These are phyloP conservation scores for Cottus gobio DNA, from an alignment of 2,113 vertebrate species.

Conservation along the genomic window DNA sequence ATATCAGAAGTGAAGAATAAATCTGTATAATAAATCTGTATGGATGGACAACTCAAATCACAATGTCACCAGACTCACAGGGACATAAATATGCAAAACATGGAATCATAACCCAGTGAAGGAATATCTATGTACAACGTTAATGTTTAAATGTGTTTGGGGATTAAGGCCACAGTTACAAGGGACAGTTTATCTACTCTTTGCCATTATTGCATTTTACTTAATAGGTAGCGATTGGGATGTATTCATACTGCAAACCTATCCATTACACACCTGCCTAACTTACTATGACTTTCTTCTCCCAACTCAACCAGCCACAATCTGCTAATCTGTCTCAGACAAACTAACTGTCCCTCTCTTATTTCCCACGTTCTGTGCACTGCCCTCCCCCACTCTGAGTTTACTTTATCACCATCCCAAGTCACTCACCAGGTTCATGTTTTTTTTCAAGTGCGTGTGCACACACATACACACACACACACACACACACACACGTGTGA, in stretches of 20 bases:
- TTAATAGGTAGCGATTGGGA: slow-evolving; percentile 51
- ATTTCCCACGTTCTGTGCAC: slow-evolving; percentile 40
- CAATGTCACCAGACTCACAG: slow-evolving; percentile 64
- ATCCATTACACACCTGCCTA: slow-evolving; percentile 24
- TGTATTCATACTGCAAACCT: slow-evolving; percentile 33
- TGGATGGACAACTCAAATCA: slow-evolving; percentile 61
- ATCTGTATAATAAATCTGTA: slow-evolving; percentile 49
- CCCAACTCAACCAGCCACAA: background rate
- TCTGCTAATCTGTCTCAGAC: slow-evolving; percentile 15
- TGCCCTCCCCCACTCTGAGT: slow-evolving; percentile 21
- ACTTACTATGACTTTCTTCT: slow-evolving; percentile 60
- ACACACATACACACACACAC: background rate
- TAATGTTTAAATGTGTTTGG: slow-evolving; percentile 59
- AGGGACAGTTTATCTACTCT: slow-evolving; percentile 63
- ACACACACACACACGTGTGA: background rate
- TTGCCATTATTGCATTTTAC: slow-evolving; percentile 76
- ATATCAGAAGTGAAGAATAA: slow-evolving; percentile 41
- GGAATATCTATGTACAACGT: slow-evolving; percentile 74
- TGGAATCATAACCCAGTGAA: slow-evolving; percentile 68
- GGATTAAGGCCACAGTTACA: slow-evolving; percentile 80
- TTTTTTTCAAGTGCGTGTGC: slow-evolving; percentile 18
- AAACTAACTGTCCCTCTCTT: background rate
- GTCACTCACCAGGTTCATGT: slow-evolving; percentile 35
- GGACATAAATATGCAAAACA: slow-evolving; percentile 69
- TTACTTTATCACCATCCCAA: slow-evolving; percentile 26